Base-by-base conservation (phyloP, 2,113 vertebrate species). In the Calidris pygmaea region DNA sequence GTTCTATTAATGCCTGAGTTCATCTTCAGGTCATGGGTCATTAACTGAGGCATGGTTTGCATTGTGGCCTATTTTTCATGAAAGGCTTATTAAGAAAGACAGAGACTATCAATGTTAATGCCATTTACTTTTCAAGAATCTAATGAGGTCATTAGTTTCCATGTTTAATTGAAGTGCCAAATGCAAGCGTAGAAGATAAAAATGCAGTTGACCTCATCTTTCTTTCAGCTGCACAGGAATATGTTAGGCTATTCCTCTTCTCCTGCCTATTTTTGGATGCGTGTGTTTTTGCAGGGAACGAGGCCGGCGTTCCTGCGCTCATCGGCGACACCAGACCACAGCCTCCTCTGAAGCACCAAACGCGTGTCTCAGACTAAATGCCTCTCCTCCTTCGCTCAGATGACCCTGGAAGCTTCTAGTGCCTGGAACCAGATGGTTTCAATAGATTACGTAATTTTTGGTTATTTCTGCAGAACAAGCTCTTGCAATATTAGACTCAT, bases 141-240 rank as follows among this genome's bases (percentile, higher is more conserved):
- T 95, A 94, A 97, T 96, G 96, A 97, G 96, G 91, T 97, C 97
- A 97, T 96, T 95, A 95, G 93, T 97, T 91, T 87, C 94, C 58
- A 34, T 80, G 93, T 92, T 96, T 95, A 96, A 97, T 91, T 95
- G 85, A 95, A 95, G 91, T 67, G 90, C 80, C 95, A 97, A 95
- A 95, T 3, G 41, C 84, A 79, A 94, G 90, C 65, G 11, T 15
- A 47, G 72, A 81, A 63, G 93, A 94, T 94, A 94, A 95, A 95
- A 97, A 91, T 48, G 74, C 79, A 91, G 85, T 77, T 95, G 97
- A 95, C 87, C 91, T 97, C 95, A 87, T 91, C 88, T 66, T 84
- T 45, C 34, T 78, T 84, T 63, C 86, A 72, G 83, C 35, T 39
- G 68, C 23, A 32, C 43, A 86, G 89, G 76, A 90, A 65, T 20